These are phyloP conservation scores for Sceloporus undulatus DNA, from an alignment of 2,113 vertebrate species.

Conservation along the genomic window DNA sequence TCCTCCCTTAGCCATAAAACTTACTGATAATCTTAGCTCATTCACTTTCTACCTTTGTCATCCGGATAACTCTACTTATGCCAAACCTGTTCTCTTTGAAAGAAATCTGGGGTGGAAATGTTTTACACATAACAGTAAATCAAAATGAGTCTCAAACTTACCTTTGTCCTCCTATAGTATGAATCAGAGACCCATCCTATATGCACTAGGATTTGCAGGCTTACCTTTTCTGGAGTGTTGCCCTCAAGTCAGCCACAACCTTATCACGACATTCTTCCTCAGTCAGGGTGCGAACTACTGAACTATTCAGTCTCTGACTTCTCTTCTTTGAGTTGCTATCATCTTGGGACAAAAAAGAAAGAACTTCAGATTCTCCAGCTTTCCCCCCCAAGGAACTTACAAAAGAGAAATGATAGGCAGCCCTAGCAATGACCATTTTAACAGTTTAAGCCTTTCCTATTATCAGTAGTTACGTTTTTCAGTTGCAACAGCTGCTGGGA, in stretches of 20 bases:
- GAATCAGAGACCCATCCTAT: background rate
- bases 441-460: background rate
- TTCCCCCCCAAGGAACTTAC: fast-evolving
- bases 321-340: background rate
- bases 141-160: background rate
- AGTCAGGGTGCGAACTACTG: background rate
- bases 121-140: too few species aligned
- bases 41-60: background rate
- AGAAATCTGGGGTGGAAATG: background rate
- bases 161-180: too few species aligned
- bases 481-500: background rate
- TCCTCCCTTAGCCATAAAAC: background rate
- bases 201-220: background rate
- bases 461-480: background rate
- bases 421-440: fast-evolving
- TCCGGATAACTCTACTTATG: background rate
- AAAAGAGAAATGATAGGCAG: background rate
- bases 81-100: too few species aligned
- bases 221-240: conserved; percentile 59
- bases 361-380: background rate
- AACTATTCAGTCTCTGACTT: background rate
- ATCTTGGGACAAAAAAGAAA: background rate
- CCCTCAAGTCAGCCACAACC: conserved; percentile 45
- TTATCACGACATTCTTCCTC: conserved; percentile 35
- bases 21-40: background rate